phyloP scores from a whole-genome alignment of 2,888 invertebrate species.

The Tenthredo amoena region DNA sequence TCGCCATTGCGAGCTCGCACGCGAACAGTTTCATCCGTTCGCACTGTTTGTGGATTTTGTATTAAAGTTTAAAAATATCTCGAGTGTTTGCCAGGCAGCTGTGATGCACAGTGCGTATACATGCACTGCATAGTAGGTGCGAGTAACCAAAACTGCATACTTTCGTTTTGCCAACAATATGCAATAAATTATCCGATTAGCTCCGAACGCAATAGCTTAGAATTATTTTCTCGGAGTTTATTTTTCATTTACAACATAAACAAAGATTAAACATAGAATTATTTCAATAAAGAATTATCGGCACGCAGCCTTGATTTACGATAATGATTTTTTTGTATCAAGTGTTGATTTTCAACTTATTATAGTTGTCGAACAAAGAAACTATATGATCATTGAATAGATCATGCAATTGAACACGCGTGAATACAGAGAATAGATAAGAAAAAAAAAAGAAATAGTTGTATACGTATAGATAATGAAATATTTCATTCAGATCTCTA shows the following conservation, averaged over 20 bases:
- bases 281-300: no score
- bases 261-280: neutral
- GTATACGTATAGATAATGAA: neutral
- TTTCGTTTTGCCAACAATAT: neutral
- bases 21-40: neutral
- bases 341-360: neutral
- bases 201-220: neutral
- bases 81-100: conserved; percentile 16
- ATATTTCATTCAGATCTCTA: neutral
- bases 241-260: neutral
- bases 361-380: neutral
- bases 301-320: no score
- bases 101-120: neutral
- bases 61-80: conserved; percentile 41
- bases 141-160: neutral
- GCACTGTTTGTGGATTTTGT: conserved; percentile 9
- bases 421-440: neutral
- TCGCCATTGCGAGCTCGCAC: neutral
- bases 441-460: neutral
- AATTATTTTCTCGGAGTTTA: neutral
- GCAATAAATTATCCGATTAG: neutral
- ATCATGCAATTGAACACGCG: neutral
- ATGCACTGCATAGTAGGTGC: neutral
- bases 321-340: neutral
- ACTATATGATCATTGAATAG: neutral